Percentiles rank a stretch among this genome's conserved stretches.
Conservation (phyloP, 2,797 vertebrate species). For the Anas bernieri region DNA sequence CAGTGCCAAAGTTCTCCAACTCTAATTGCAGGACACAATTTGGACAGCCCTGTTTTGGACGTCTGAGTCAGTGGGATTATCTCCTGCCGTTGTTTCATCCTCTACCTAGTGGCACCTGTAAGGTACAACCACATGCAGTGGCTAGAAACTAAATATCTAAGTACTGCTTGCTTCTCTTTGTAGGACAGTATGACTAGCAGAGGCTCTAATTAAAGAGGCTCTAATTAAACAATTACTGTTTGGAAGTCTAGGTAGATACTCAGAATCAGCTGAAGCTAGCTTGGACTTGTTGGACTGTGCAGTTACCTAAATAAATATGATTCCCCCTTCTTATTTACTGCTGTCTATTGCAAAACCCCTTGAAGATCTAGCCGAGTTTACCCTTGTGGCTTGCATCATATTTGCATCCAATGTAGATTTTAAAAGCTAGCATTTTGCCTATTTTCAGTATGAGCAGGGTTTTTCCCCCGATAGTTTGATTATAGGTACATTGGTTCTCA, state of each 20-base stretch:
- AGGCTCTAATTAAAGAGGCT: slow-evolving; percentile 63
- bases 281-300: slow-evolving; percentile 24
- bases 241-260: slow-evolving; percentile 45
- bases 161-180: slow-evolving; percentile 57
- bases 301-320: slow-evolving; percentile 46
- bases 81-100: slow-evolving; percentile 19
- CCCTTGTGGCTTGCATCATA: neutral
- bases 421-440: neutral
- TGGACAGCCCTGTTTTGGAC: neutral
- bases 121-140: neutral
- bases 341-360: neutral
- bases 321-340: slow-evolving; percentile 8
- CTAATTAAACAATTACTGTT: slow-evolving; percentile 15
- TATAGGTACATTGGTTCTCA: neutral
- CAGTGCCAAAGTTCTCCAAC: neutral
- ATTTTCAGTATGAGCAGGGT: neutral
- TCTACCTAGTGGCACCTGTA: slow-evolving; percentile 32
- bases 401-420: neutral
- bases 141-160: slow-evolving; percentile 40
- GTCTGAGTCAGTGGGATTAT: neutral
- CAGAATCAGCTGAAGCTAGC: slow-evolving; percentile 34
- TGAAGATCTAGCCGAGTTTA: neutral
- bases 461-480: neutral
- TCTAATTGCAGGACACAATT: neutral
- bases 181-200: slow-evolving; percentile 9